Conservation (phyloP, 2,888 invertebrate genomes). For the Hypercompe scribonia region DNA sequence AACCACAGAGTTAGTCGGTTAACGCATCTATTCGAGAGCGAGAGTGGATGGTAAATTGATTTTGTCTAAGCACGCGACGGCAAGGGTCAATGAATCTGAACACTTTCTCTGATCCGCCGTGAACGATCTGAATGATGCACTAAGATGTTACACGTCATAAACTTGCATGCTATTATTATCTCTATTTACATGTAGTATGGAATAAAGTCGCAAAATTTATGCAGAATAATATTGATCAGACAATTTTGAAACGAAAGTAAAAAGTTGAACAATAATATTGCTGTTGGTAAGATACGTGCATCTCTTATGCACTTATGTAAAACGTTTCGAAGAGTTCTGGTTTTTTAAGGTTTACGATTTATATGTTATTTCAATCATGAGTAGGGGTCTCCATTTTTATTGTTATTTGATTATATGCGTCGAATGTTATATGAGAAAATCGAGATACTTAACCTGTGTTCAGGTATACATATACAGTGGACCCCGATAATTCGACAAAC, state of each 20-base stretch:
- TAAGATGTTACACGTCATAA: slow-evolving; percentile 43
- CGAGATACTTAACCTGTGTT: not conserved
- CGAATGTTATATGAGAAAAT: not conserved
- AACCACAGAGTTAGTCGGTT: slow-evolving; percentile 56
- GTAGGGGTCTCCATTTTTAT: not conserved
- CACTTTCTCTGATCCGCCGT: slow-evolving; percentile 71
- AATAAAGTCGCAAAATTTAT: slow-evolving; percentile 31
- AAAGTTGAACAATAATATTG: slow-evolving; percentile 34
- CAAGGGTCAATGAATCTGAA: slow-evolving; percentile 74
- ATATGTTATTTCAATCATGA: not conserved
- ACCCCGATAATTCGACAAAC: too few species aligned
- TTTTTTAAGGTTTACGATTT: slow-evolving; percentile 9
- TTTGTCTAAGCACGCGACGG: slow-evolving; percentile 78
- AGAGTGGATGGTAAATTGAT: slow-evolving; percentile 80
- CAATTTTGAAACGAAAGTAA: slow-evolving; percentile 41
- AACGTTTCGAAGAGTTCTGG: slow-evolving; percentile 11
- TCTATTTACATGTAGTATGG: slow-evolving; percentile 36
- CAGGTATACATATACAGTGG: too few species aligned
- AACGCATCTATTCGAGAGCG: slow-evolving; percentile 73
- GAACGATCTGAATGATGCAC: slow-evolving; percentile 51
- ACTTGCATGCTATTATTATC: slow-evolving; percentile 45
- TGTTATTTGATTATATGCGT: not conserved
- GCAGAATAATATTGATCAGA: slow-evolving; percentile 21
- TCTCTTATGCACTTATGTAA: slow-evolving; percentile 12
- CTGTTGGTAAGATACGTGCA: slow-evolving; percentile 23